A percentile compares a stretch with the other conserved stretches of the same genome.
Conservation (phyloP, 2,113 vertebrate species). For the Epinephelus lanceolatus region DNA sequence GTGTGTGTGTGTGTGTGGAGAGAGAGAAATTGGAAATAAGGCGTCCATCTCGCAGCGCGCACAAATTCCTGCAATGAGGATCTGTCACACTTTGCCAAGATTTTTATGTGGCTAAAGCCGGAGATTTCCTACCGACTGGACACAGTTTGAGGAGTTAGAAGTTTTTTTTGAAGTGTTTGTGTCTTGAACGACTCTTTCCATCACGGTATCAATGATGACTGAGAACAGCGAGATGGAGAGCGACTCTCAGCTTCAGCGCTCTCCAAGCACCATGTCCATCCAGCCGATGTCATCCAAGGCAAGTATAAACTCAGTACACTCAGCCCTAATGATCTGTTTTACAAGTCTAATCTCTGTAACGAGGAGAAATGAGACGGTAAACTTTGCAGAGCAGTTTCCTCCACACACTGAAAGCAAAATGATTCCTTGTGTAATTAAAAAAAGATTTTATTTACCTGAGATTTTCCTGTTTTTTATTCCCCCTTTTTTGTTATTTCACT, state of each 20-base stretch:
- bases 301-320: conserved; percentile 44
- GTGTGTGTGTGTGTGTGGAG: conserved; percentile 5
- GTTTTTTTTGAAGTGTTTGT: conserved; percentile 12
- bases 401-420: neutral
- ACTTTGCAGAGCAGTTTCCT: conserved; percentile 30
- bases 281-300: conserved; percentile 88
- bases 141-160: conserved; percentile 43
- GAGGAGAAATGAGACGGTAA: neutral
- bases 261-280: conserved; percentile 84
- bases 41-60: conserved; percentile 54
- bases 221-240: conserved; percentile 89
- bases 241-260: conserved; percentile 85
- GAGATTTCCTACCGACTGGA: conserved; percentile 1
- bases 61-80: conserved; percentile 43
- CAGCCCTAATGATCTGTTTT: neutral
- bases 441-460: neutral
- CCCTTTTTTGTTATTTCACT: neutral
- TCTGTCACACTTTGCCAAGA: conserved; percentile 14
- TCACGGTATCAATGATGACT: conserved; percentile 78
- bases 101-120: conserved; percentile 14
- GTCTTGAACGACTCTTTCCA: neutral
- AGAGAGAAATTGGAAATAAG: conserved; percentile 26
- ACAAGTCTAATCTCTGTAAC: neutral
- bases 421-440: no score
- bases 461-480: neutral